Evolutionary conservation across 2,113 vertebrate species (phyloP).

Genomic region (Larimichthys polyactis): DNA sequence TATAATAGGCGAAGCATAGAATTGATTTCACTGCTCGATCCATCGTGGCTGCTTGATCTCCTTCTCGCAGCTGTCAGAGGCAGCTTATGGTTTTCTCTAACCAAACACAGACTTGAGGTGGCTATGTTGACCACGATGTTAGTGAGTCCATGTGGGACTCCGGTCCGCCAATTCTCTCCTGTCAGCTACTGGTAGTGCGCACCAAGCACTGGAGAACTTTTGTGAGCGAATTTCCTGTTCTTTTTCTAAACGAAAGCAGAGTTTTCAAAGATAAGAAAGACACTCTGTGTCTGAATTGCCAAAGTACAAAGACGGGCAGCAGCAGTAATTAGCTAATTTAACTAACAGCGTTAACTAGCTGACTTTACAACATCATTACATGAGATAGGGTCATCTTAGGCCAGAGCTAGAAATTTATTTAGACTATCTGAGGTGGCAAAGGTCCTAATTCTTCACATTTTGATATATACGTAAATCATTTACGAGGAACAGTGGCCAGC

Average conservation of each 20-base stretch:
- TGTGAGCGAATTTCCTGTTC: not conserved
- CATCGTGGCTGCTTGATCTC: not conserved
- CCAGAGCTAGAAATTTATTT: too few species aligned
- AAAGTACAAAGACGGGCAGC: too few species aligned
- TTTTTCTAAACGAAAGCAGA: not conserved
- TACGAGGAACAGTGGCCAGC: too few species aligned
- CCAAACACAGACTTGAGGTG: not conserved
- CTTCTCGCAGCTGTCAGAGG: not conserved
- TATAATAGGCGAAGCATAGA: slow-evolving; percentile 21
- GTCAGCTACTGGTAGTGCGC: not conserved
- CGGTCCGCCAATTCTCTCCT: not conserved
- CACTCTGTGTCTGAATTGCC: too few species aligned
- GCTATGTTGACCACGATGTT: not conserved
- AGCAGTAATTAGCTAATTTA: too few species aligned
- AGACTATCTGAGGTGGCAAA: too few species aligned
- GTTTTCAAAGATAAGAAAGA: not conserved
- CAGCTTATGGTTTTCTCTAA: not conserved
- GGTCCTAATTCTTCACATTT: too few species aligned
- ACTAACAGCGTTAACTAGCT: too few species aligned
- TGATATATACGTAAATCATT: too few species aligned
- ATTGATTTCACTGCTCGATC: not conserved
- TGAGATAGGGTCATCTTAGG: too few species aligned
- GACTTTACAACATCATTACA: too few species aligned
- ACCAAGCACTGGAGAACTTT: not conserved
- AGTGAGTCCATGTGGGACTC: not conserved